Evolutionary conservation across 2,888 invertebrate species (phyloP).

Genomic region (Choristoneura rosaceana): DNA sequence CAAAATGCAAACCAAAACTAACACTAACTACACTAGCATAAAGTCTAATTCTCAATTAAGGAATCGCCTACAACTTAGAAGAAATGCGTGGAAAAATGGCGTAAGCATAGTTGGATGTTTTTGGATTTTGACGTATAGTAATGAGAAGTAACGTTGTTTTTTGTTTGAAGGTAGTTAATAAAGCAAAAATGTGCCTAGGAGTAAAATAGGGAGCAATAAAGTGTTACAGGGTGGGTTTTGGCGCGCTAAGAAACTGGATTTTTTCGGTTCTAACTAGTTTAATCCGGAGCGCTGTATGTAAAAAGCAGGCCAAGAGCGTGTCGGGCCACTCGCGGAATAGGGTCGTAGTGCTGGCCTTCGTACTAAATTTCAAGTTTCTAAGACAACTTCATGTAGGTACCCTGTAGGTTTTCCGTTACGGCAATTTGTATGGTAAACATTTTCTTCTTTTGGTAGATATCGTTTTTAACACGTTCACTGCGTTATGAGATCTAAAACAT

Average conservation of each 20-base stretch:
- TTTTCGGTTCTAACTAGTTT: constrained; percentile 7
- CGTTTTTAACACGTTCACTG: too few species aligned
- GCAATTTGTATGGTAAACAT: too few species aligned
- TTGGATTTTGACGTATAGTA: background rate
- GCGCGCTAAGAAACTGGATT: background rate
- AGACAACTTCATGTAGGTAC: too few species aligned
- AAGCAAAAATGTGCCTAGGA: background rate
- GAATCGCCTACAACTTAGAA: background rate
- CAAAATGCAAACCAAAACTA: background rate
- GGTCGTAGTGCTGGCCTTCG: too few species aligned
- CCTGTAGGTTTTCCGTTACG: too few species aligned
- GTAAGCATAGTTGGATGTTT: background rate
- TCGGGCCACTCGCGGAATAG: too few species aligned
- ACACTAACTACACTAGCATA: background rate
- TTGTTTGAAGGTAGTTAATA: background rate
- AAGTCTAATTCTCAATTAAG: background rate
- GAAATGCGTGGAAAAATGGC: background rate
- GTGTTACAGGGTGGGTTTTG: constrained; percentile 6
- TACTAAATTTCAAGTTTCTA: too few species aligned
- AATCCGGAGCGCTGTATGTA: background rate
- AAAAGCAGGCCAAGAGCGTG: background rate
- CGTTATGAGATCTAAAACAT: too few species aligned
- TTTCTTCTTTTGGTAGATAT: too few species aligned
- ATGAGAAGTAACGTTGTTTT: background rate
- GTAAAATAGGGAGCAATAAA: background rate